Conservation (phyloP, 2,113 vertebrate genomes). For the Daboia siamensis region DNA sequence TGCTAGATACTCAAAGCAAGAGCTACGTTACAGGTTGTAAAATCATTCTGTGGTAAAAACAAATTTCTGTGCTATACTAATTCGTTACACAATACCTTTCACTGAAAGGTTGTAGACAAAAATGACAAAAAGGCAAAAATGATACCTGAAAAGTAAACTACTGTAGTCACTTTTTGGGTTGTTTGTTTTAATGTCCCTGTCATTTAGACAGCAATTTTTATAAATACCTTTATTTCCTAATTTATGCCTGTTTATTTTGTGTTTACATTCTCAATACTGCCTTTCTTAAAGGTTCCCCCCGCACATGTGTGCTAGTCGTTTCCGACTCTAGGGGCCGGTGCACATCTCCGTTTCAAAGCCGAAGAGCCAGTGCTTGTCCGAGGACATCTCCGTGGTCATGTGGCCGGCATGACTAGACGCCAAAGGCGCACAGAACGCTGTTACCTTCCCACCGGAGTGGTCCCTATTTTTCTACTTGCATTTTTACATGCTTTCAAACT, state of each 20-base stretch:
- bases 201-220: not conserved
- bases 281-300: too few relatives aligned
- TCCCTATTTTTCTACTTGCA: too few relatives aligned
- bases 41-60: not conserved
- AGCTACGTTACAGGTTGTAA: not conserved
- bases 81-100: not conserved
- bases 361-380: too few relatives aligned
- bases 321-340: too few relatives aligned
- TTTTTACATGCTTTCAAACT: too few relatives aligned
- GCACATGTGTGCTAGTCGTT: too few relatives aligned
- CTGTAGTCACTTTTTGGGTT: not conserved
- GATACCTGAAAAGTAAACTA: not conserved
- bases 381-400: too few relatives aligned
- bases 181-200: not conserved
- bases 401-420: too few relatives aligned
- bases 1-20: not conserved
- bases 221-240: not conserved
- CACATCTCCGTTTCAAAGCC: too few relatives aligned
- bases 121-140: not conserved
- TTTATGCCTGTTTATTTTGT: not conserved
- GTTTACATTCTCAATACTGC: not conserved
- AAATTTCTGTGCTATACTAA: not conserved
- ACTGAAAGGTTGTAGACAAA: not conserved
- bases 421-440: too few relatives aligned
- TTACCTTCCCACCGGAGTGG: too few relatives aligned